phyloP scores from a whole-genome alignment of 23 tunicate species.

The Pegea sp. region DNA sequence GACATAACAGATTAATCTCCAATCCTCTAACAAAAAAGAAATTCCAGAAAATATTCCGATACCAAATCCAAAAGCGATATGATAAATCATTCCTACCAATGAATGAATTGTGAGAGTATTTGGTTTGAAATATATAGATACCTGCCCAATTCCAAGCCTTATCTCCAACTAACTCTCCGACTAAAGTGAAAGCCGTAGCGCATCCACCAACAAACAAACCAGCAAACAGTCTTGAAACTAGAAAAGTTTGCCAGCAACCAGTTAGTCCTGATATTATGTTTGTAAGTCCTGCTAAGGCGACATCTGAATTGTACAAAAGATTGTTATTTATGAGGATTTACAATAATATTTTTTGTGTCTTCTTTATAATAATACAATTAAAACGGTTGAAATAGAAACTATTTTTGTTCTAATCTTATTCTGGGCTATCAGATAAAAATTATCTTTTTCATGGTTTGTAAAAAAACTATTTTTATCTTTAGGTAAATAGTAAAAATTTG shows the following conservation, averaged over 20 bases:
- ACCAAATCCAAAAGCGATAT: conserved; percentile 38
- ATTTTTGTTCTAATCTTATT: no score
- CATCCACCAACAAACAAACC: conserved; percentile 48
- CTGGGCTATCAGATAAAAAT: no score
- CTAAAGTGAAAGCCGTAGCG: conserved; percentile 10
- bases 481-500: no score
- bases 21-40: conserved; percentile 11
- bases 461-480: no score
- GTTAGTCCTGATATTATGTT: no score
- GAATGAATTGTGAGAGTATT: background rate
- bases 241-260: conserved; percentile 53
- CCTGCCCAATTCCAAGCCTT: background rate
- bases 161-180: conserved; percentile 33
- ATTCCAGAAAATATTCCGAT: conserved; percentile 28
- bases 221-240: conserved; percentile 30
- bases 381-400: no score
- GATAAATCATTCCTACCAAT: conserved; percentile 32
- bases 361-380: no score
- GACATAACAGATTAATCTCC: conserved; percentile 32
- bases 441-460: no score
- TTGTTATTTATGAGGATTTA: no score
- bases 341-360: no score
- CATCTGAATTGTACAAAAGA: no score
- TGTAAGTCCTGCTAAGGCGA: no score
- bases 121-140: background rate